Conservation (phyloP, 2,113 vertebrate genomes). For the Picathartes gymnocephalus region DNA sequence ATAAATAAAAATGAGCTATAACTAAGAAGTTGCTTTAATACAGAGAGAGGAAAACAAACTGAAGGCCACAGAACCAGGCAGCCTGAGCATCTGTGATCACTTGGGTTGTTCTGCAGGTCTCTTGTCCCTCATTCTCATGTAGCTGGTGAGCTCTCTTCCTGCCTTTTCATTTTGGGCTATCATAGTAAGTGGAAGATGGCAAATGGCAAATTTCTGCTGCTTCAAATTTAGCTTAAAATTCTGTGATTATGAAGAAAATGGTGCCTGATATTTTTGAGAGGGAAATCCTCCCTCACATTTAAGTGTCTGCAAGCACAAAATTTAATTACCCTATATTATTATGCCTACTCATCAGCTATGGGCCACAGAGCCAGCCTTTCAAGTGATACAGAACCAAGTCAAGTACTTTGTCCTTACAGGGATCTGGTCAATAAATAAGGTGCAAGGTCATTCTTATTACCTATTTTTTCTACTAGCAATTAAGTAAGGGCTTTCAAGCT, state of each 20-base stretch:
- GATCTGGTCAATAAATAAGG: conserved; percentile 54
- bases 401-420: conserved; percentile 48
- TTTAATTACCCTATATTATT: conserved; percentile 49
- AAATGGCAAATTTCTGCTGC: neutral
- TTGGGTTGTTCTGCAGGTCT: neutral
- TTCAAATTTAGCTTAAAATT: neutral
- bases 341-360: neutral
- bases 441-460: conserved; percentile 57
- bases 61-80: neutral
- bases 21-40: neutral
- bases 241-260: neutral
- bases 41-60: neutral
- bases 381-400: conserved; percentile 56
- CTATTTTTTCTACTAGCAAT: conserved; percentile 46
- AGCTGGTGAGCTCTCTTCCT: neutral
- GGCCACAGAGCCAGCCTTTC: conserved; percentile 27
- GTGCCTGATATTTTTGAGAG: neutral
- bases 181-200: neutral
- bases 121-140: neutral
- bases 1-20: neutral
- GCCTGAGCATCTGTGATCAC: neutral
- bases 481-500: conserved; percentile 34
- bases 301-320: conserved; percentile 13
- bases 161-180: neutral
- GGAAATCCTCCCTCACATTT: neutral